Conservation (phyloP, 1,140 invertebrate genomes). For the Drosophila ironensis region DNA sequence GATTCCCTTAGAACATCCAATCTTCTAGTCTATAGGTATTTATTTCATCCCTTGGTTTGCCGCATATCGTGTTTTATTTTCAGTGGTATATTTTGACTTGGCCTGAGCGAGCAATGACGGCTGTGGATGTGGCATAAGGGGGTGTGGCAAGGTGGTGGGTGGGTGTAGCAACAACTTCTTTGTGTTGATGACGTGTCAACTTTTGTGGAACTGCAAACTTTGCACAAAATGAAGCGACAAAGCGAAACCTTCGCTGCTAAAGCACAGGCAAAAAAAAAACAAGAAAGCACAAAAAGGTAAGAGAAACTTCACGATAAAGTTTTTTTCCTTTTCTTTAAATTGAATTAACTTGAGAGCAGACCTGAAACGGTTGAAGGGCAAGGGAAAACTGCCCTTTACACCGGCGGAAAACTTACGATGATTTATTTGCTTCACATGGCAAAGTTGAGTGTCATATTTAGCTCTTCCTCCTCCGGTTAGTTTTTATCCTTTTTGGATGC, state of each 20-base stretch:
- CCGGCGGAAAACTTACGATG: slow-evolving; percentile 74
- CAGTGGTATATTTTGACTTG: slow-evolving; percentile 32
- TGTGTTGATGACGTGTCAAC: slow-evolving; percentile 77
- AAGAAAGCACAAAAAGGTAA: slow-evolving; percentile 27
- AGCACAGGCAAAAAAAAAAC: slow-evolving; percentile 27
- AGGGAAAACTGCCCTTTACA: slow-evolving; percentile 48
- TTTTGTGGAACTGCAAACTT: slow-evolving; percentile 67
- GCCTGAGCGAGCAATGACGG: neutral
- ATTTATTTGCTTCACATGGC: slow-evolving; percentile 78
- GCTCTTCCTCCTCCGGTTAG: neutral
- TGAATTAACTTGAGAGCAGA: slow-evolving; percentile 72
- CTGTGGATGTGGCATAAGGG: neutral
- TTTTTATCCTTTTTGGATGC: neutral
- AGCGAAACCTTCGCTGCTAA: slow-evolving; percentile 50
- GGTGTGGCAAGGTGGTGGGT: neutral
- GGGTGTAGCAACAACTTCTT: slow-evolving; percentile 37
- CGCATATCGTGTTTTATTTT: slow-evolving; percentile 26
- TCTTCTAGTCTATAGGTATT: no score
- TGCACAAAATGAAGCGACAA: slow-evolving; percentile 68
- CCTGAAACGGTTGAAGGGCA: neutral
- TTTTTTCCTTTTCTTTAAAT: slow-evolving; percentile 64
- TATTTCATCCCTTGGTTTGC: no score
- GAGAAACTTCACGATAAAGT: slow-evolving; percentile 63
- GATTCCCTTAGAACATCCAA: no score
- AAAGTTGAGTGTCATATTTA: slow-evolving; percentile 73